Percentiles rank a stretch among this genome's conserved stretches.
Evolutionary conservation across 2,888 invertebrate species (phyloP).

Genomic region (Drosophila sordidula): DNA sequence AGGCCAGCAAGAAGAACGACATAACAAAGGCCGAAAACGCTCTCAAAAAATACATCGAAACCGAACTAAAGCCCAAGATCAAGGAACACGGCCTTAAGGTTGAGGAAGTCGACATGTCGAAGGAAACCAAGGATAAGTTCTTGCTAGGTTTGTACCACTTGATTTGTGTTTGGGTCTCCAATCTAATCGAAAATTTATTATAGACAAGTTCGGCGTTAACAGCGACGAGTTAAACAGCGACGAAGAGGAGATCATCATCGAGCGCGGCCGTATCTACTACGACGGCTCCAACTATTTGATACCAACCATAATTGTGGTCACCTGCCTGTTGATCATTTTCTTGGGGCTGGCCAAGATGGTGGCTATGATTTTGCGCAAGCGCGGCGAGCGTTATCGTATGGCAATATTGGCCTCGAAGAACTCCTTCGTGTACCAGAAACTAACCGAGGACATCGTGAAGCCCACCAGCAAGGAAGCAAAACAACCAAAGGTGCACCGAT

Average conservation of each 20-base stretch:
- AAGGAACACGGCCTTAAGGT: slow-evolving; percentile 79
- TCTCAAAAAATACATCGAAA: slow-evolving; percentile 43
- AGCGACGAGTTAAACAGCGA: slow-evolving; percentile 73
- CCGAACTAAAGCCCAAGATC: slow-evolving; percentile 65
- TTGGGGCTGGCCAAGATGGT: slow-evolving; percentile 86
- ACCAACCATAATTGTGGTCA: slow-evolving; percentile 87
- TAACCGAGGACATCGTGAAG: slow-evolving; percentile 91
- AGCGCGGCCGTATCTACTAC: slow-evolving; percentile 85
- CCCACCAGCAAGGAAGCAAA: slow-evolving; percentile 86
- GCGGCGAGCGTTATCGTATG: slow-evolving; percentile 85
- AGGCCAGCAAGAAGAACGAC: slow-evolving; percentile 49
- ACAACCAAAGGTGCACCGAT: slow-evolving; percentile 89
- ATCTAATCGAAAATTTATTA: neutral
- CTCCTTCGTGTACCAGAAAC: slow-evolving; percentile 90
- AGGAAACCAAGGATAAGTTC: slow-evolving; percentile 82
- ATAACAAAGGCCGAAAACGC: slow-evolving; percentile 22
- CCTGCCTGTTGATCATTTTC: slow-evolving; percentile 87
- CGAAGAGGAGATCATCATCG: slow-evolving; percentile 84
- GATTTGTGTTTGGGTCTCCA: neutral
- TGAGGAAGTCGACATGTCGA: slow-evolving; percentile 80
- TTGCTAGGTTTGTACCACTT: slow-evolving; percentile 73
- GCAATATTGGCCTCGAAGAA: slow-evolving; percentile 85
- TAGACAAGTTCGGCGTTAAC: slow-evolving; percentile 79
- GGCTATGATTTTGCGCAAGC: slow-evolving; percentile 86
- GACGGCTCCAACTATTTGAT: slow-evolving; percentile 86